A percentile compares a stretch with the other conserved stretches of the same genome.
phyloP scores from a whole-genome alignment of 1,140 invertebrate species.

The Megathymus violae region DNA sequence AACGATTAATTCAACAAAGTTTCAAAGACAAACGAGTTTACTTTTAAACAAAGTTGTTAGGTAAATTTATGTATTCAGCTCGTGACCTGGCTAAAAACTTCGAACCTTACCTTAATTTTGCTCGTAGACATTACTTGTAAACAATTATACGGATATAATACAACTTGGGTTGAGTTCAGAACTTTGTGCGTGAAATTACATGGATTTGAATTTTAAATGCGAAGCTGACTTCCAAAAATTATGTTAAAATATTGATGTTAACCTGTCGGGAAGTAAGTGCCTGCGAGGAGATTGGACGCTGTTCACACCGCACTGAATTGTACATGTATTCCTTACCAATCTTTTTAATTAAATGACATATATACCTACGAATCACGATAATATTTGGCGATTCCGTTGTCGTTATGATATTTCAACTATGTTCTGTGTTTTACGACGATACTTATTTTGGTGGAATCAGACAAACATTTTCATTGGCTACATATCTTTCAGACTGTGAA shows the following conservation, averaged over 20 bases:
- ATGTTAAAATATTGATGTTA: conserved; percentile 38
- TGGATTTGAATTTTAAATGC: conserved; percentile 51
- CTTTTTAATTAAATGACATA: no score
- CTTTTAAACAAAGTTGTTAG: not conserved
- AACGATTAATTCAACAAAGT: no score
- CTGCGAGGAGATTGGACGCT: not conserved
- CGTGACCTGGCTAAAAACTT: conserved; percentile 11
- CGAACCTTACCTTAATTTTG: conserved; percentile 1
- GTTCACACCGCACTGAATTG: conserved; percentile 9
- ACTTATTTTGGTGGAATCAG: no score
- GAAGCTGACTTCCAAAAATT: conserved; percentile 41
- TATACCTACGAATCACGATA: no score
- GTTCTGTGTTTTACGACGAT: no score
- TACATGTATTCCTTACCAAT: not conserved
- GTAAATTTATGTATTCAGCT: conserved; percentile 6
- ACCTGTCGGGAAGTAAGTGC: conserved; percentile 18
- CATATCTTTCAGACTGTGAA: no score
- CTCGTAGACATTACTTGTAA: conserved; percentile 19
- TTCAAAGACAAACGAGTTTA: no score
- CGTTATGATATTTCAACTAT: no score
- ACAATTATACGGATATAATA: conserved; percentile 33
- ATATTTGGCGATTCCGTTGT: no score
- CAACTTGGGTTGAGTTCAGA: conserved; percentile 36
- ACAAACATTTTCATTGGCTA: no score
- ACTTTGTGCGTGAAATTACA: conserved; percentile 43